These are phyloP conservation scores for Pteronura brasiliensis DNA, from an alignment of 2,113 vertebrate species.

Conservation along the genomic window DNA sequence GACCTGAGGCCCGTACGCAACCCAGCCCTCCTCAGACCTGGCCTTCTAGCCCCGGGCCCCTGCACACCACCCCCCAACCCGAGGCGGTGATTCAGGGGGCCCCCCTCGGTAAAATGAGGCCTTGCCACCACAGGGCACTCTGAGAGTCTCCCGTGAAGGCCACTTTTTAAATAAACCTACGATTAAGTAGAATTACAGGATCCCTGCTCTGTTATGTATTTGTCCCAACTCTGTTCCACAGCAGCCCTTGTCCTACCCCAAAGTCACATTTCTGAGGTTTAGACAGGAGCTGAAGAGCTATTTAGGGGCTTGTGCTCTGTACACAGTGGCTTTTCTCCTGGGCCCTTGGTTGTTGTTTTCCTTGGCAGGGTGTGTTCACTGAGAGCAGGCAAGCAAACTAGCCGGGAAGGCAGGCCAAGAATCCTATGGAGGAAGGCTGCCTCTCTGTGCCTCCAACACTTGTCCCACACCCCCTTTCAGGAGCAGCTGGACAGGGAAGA, in stretches of 20 bases:
- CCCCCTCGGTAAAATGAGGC: neutral
- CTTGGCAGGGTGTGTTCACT: neutral
- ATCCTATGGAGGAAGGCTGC: neutral
- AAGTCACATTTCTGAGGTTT: constrained; percentile 46
- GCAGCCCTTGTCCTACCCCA: neutral
- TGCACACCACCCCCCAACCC: neutral
- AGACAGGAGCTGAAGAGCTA: neutral
- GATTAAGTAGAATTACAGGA: neutral
- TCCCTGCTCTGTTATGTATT: neutral
- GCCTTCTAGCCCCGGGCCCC: neutral
- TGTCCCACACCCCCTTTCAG: neutral
- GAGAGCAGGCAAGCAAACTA: neutral
- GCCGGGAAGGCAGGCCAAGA: neutral
- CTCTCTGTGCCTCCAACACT: neutral
- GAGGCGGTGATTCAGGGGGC: neutral
- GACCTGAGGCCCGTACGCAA: fast-evolving
- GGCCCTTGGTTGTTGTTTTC: neutral
- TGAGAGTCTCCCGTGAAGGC: neutral
- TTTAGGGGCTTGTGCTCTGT: constrained; percentile 14
- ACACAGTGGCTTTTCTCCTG: constrained; percentile 6
- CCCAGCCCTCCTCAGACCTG: neutral
- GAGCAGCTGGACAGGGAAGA: neutral
- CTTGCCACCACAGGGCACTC: neutral
- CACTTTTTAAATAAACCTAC: neutral
- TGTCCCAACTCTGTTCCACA: neutral